Evolutionary conservation across 2,888 invertebrate genomes (phyloP), one percentile per base, ranked within the genome.

Genomic region (Horisme vitalbata): DNA sequence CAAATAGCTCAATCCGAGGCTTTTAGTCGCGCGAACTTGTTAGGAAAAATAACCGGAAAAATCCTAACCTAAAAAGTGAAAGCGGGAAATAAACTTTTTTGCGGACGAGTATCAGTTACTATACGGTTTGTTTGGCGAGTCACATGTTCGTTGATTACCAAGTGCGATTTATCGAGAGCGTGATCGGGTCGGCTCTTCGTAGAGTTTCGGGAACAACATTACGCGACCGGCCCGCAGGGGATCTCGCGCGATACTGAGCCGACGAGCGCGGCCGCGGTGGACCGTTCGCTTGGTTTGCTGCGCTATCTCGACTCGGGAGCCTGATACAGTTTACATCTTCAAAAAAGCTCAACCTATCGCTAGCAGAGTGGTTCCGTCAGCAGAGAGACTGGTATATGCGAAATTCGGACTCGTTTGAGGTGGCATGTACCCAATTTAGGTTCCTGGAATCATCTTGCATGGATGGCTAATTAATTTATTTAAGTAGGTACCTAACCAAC

Each of bases 191-290:
- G 71, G 71, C 67, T 73, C 56, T 65, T 57, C 65, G 59, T 52
- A 52, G 57, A 59, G 52, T 59, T 61, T 65, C 60, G 55, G 46
- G 52, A 58, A 68, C 72, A 67, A 59, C 78, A 71, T 74, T 35
- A 75, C 77, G 65, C 76, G 79, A 65, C 82, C 83, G 75, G 55
- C 65, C 62, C 71, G 71, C 59, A 41, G 71, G 75, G 71, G 53
- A 59, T 70, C 79, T 78, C 73, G 78, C 85, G 82, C 86, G 80
- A 68, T 77, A 88, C 87, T 88, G 53, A 45, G 32, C 45, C 44
- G 12, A n/a, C n/a, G n/a, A n/a, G 30, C 38, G 30, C 38, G 39
- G 35, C 57, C 31, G 20, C 28, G 36, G 45, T 52, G 37, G 57
- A 56, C 37, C 38, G 36, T 31, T 47, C 28, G 79, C 84, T 81